phyloP scores from a whole-genome alignment of 2,888 invertebrate species.

The Notodonta dromedarius region DNA sequence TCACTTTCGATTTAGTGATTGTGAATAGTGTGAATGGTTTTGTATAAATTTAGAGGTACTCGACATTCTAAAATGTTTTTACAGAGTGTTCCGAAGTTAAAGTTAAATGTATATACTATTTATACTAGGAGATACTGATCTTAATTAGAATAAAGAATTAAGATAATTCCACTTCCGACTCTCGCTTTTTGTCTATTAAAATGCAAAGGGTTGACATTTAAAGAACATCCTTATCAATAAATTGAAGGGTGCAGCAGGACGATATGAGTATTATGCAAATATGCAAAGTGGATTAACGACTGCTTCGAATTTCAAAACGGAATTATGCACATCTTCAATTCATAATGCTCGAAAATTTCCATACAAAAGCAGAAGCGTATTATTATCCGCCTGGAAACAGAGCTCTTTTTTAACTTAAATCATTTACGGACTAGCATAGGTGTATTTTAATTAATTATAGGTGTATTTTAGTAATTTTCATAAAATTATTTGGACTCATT shows the following conservation, averaged over 20 bases:
- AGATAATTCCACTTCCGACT: constrained; percentile 20
- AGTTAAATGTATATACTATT: neutral
- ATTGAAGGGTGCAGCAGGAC: constrained; percentile 17
- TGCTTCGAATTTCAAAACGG: neutral
- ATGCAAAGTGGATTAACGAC: constrained; percentile 17
- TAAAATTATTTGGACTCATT: too few species aligned
- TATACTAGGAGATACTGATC: constrained; percentile 18
- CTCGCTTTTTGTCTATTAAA: constrained; percentile 21
- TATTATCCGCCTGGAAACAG: neutral
- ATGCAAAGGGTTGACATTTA: constrained; percentile 19
- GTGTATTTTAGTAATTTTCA: too few species aligned
- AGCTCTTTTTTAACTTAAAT: neutral
- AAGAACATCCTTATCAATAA: constrained; percentile 8
- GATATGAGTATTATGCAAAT: constrained; percentile 30
- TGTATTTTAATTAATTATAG: too few species aligned
- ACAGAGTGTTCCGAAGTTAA: too few species aligned
- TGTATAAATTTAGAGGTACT: too few species aligned
- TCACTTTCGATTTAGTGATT: constrained; percentile 36
- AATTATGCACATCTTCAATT: constrained; percentile 3
- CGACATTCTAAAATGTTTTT: too few species aligned
- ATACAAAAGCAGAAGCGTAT: neutral
- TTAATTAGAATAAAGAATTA: constrained; percentile 20
- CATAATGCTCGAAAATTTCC: neutral
- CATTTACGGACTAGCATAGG: too few species aligned
- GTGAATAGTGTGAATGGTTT: constrained; percentile 6